Base-by-base conservation (phyloP, 1,140 invertebrate genomes). In the Bacillus rossius region DNA sequence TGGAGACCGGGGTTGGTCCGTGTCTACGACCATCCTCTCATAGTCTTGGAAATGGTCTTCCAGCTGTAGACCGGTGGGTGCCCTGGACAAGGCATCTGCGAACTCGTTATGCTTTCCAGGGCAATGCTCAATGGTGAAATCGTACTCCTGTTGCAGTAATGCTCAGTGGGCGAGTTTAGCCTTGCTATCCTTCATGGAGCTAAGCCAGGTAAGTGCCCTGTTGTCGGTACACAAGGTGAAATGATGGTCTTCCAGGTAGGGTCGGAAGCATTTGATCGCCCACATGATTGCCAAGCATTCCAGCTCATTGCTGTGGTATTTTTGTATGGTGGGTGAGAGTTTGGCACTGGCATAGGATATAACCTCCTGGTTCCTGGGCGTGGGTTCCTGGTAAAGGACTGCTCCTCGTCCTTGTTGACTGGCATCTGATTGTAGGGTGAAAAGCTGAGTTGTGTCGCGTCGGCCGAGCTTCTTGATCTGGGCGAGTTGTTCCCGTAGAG, bases 91-190 rank as follows among this genome's bases (percentile, higher is more conserved):
- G 45, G 45, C 8, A 17, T 8, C 8, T 48, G 8, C 45, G 8
- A 8, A 8, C 48, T 69, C 47, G 55, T 71, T 72, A 8, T 55
- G 40, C 22, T 48, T 42, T 8, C 61, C 66, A 1, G 66, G 58
- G 25, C 58, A 51, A 40, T 72, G 65, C 42, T 65, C 59, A 0
- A 70, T 38, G 10, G n/a, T 25, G 40, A 67, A 69, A 8, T 38
- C 23, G 38, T 66, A 71, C 40, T 68, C 62, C 34, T 65, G 64
- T 2, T 71, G 61, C 0, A 68, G 42, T 0, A 70, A 19, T 0
- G 69, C 50, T 67, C 67, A 71, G 0, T 68, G 57, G 4, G 56
- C 62, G 0, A 71, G 56, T 53, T 72, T 70, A 8, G 61, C 47
- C 8, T 59, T 53, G 1, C n/a, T 26, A 42, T 69, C 64, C 25